Evolutionary conservation across 1,140 invertebrate genomes (phyloP).

Genomic region (Amyelois transitella): DNA sequence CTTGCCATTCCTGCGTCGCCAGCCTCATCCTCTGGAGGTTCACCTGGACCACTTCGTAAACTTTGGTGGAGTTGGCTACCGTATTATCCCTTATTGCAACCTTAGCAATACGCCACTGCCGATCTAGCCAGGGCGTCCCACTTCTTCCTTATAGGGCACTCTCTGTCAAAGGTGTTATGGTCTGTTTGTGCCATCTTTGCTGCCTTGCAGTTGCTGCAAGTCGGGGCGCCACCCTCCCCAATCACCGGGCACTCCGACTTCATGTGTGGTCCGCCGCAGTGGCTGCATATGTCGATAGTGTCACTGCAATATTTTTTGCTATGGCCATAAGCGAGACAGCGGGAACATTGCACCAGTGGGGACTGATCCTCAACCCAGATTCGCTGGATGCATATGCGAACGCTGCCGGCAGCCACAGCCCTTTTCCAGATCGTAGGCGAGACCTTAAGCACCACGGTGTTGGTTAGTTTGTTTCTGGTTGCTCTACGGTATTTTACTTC

Average conservation of each 20-base stretch:
- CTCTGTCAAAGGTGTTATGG: background rate
- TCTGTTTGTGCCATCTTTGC: background rate
- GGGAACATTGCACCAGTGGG: background rate
- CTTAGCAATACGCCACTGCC: slow-evolving; percentile 1
- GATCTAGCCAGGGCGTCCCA: background rate
- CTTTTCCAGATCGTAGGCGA: background rate
- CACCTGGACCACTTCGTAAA: background rate
- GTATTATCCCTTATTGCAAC: background rate
- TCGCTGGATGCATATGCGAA: background rate
- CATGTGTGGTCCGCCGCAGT: background rate
- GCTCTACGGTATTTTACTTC: background rate
- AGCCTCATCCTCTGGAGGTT: background rate
- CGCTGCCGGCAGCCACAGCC: background rate
- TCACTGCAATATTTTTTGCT: background rate
- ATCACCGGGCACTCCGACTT: background rate
- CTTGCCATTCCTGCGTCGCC: background rate
- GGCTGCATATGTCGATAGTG: background rate
- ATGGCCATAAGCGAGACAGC: background rate
- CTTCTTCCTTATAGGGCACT: background rate
- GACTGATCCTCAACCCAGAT: background rate
- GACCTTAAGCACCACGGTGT: background rate
- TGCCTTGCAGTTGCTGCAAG: background rate
- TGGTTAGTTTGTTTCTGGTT: background rate
- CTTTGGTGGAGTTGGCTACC: no score
- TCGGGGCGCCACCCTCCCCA: background rate